phyloP scores from a whole-genome alignment of 2,113 vertebrate species.

The Ptychochromis oligacanthus region DNA sequence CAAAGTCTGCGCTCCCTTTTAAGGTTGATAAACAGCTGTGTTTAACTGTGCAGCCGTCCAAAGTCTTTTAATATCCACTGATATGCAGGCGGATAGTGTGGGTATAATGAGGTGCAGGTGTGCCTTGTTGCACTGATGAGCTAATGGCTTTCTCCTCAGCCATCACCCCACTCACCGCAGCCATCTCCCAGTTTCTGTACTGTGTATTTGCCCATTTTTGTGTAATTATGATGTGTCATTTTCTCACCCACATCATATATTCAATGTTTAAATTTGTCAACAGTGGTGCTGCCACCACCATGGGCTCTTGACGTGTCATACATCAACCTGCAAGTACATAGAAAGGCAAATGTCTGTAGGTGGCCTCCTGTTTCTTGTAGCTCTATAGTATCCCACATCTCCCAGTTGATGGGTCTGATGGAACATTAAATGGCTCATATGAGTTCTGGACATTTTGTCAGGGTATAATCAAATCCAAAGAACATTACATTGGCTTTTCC shows the following conservation, averaged over 20 bases:
- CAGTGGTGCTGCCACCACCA: neutral
- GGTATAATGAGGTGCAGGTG: constrained; percentile 43
- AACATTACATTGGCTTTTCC: constrained; percentile 14
- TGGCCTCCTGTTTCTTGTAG: neutral
- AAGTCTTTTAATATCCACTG: neutral
- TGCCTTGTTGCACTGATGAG: constrained; percentile 21
- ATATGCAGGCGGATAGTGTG: neutral
- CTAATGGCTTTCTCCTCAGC: neutral
- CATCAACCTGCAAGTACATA: neutral
- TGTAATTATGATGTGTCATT: constrained; percentile 56
- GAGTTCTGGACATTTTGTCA: constrained; percentile 20
- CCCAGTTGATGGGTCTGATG: neutral
- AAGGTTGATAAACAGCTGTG: constrained; percentile 6
- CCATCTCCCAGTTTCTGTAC: constrained; percentile 17
- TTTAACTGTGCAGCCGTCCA: neutral
- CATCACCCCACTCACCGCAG: constrained; percentile 29
- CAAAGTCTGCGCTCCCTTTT: neutral
- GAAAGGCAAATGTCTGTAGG: neutral
- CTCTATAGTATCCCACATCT: neutral
- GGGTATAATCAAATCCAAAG: constrained; percentile 42
- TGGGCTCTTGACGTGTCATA: neutral
- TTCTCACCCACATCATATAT: constrained; percentile 36
- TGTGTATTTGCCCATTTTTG: constrained; percentile 11
- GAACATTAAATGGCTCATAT: constrained; percentile 19
- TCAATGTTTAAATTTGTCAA: constrained; percentile 24